Conservation (phyloP, 1,140 invertebrate genomes). For the Matsumurasca onukii region DNA sequence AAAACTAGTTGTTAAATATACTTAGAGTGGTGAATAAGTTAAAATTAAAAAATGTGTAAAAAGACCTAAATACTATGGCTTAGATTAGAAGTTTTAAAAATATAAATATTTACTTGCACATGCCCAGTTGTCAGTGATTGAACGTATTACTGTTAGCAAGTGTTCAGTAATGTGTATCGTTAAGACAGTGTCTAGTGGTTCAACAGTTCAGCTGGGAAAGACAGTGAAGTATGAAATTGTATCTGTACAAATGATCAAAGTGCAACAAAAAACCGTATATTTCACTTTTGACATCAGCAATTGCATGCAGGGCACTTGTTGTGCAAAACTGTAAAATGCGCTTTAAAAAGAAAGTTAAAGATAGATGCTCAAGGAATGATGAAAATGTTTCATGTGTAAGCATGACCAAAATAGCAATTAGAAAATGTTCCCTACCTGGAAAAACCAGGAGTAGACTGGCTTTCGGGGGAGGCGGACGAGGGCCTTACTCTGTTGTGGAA, state of each 20-base stretch:
- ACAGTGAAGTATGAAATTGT: no score
- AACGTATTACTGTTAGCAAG: no score
- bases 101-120: no score
- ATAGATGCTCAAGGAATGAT: conserved; percentile 18
- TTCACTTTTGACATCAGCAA: not conserved
- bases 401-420: conserved; percentile 31
- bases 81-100: no score
- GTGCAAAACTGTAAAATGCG: conserved; percentile 14
- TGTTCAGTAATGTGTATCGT: no score
- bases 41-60: no score
- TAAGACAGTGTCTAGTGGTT: no score
- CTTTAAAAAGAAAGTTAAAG: conserved; percentile 12
- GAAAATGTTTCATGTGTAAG: conserved; percentile 18
- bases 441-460: conserved; percentile 43
- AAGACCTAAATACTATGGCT: no score
- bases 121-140: no score
- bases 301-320: conserved; percentile 17
- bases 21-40: no score
- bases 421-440: conserved; percentile 41
- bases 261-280: not conserved
- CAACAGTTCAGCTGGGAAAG: no score
- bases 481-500: conserved; percentile 42
- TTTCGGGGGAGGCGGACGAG: conserved; percentile 38
- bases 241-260: not conserved
- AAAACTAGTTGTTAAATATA: no score